Evolutionary conservation across 2,888 invertebrate species (phyloP).

Genomic region (Andrena minutula): DNA sequence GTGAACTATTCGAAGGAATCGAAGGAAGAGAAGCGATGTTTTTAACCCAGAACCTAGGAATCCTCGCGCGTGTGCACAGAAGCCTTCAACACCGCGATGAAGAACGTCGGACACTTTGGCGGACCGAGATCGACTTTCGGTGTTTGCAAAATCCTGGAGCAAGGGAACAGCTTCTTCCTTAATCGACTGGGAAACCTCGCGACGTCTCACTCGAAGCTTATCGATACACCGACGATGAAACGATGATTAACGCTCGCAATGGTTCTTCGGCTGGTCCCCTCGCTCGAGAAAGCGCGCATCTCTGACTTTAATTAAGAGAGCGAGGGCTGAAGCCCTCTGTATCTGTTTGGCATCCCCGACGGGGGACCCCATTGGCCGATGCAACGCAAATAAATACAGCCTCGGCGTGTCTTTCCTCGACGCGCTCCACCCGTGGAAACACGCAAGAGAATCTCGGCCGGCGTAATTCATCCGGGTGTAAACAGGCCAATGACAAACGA

Average conservation of each 20-base stretch:
- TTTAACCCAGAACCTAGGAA: not conserved
- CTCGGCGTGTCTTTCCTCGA: slow-evolving; percentile 11
- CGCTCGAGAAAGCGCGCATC: not conserved
- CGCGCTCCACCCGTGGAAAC: slow-evolving; percentile 8
- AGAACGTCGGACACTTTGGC: slow-evolving; percentile 57
- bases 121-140: slow-evolving; percentile 59
- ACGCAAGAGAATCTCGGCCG: slow-evolving; percentile 58
- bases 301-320: slow-evolving; percentile 48
- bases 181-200: slow-evolving; percentile 5
- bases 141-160: slow-evolving; percentile 44
- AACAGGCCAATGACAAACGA: slow-evolving; percentile 78
- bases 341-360: slow-evolving; percentile 51
- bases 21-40: not conserved
- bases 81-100: slow-evolving; percentile 33
- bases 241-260: slow-evolving; percentile 8
- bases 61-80: not conserved
- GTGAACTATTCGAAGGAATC: not conserved
- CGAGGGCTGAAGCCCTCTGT: not conserved
- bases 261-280: no score
- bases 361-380: not conserved
- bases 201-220: not conserved
- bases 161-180: slow-evolving; percentile 9
- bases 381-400: slow-evolving; percentile 52
- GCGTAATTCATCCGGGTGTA: slow-evolving; percentile 68
- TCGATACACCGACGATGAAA: slow-evolving; percentile 11